Evolutionary conservation across 2,113 vertebrate species (phyloP), one percentile per base, ranked within the genome.

Genomic region (Melanocharis versteri): DNA sequence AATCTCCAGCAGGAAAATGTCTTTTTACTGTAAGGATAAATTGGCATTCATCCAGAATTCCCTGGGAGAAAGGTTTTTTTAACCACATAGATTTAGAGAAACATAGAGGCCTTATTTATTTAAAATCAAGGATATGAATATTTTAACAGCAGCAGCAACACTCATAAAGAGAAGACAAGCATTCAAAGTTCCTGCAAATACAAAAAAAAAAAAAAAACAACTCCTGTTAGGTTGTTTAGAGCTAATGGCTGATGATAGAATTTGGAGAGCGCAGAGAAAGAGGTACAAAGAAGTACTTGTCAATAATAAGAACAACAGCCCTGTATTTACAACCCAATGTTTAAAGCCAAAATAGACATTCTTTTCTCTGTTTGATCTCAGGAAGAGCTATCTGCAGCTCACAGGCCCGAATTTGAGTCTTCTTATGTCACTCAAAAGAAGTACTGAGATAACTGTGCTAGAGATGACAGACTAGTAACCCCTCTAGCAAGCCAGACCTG

Each of bases 301-400:
- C 51, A 91, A 81, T 62, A 95, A 73, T 24, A 86, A 84, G 30
- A 94, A 93, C 35, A 94, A 71, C 53, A 92, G 50, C 42, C 65
- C 30, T 82, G 15, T 95, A 94, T 96, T 90, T 94, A 66, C 69
- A 86, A 61, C 60, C 75, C 81, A 13, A 70, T 87, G 76, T 90
- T 89, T 87, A 93, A 90, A 95, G 57, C 45, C 73, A 96, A 90
- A 87, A 62, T 51, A 94, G 70, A 75, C 47, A 92, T 95, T 95
- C 79, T 95, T 95, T 97, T 96, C 88, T 92, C 83, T 83, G 40
- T 75, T 61, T 77, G 86, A 92, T 84, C 77, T 91, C 77, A 93
- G 85, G 72, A 96, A 85, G 93, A 94, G 62, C 93, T 96, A 96
- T 96, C 97, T 94, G 37, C 73, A 96, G 78, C 91, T 91, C 84